Evolutionary conservation across 1,140 invertebrate species (phyloP), one percentile per base, ranked within the genome.

Genomic region (Leptonema lineaticorne): DNA sequence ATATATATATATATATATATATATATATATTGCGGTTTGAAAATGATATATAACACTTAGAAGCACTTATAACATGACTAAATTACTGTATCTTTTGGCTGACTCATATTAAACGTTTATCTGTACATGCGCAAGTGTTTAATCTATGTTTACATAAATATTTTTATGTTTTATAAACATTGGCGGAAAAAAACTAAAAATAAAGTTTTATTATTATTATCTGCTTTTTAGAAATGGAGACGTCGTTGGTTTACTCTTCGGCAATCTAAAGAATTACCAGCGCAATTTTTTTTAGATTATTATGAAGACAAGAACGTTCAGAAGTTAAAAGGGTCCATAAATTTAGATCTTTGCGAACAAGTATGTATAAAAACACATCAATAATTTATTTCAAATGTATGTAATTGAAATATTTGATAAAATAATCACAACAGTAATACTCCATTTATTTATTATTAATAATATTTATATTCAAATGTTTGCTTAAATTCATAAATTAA

Each of bases 301-400:
- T 97, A 93, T 79, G 91, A 91, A 9, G 94, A 97, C 78, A 87
- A 89, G 75, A 87, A 89, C 73, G 91, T 92, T 76, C 86, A 89
- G 72, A 94, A 93, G 76, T 81, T 92, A 59, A 97, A 97, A 81
- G 95, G 95, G 69, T 87, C 88, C 69, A 96, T 98, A 69, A 92
- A 97, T 85, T 85, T 98, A 72, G 94, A 96, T 85, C 91, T 96
- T 77, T 97, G 95, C 82, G 94, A 96, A 82, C 94, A 97, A 85
- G 95, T 94, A 82, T 75, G 72, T n/a, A n/a, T n/a, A n/a, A n/a
- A n/a, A n/a, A n/a, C n/a, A n/a, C n/a, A n/a, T n/a, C 30, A 33
- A 33, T 11, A 33, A 5, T 33, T 5, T 33, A 33, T 33, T 33
- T 33, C n/a, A n/a, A n/a, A n/a, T n/a, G n/a, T n/a, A n/a, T n/a